phyloP scores from a whole-genome alignment of 2,113 vertebrate genomes.

The Python bivittatus region DNA sequence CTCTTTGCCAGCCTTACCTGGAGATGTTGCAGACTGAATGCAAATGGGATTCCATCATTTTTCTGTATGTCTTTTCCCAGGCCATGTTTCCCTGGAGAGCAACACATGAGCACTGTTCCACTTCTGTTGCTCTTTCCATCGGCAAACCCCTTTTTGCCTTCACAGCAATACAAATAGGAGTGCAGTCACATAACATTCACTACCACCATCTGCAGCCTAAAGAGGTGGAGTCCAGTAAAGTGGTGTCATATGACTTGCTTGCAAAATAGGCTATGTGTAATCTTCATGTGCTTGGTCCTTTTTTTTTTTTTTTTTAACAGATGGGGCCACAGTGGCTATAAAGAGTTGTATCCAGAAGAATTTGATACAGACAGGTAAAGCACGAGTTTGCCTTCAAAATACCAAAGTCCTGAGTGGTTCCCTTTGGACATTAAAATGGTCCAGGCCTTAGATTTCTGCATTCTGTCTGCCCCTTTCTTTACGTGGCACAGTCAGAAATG shows the following conservation, averaged over 20 bases:
- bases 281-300: neutral
- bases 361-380: constrained; percentile 89
- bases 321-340: constrained; percentile 98
- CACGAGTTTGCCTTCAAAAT: neutral
- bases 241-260: neutral
- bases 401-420: neutral
- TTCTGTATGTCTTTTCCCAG: no score
- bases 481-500: neutral
- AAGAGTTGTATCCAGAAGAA: constrained; percentile 95
- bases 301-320: constrained; percentile 61
- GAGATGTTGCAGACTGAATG: no score
- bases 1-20: no score
- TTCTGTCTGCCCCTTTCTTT: neutral
- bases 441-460: neutral
- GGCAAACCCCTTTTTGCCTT: neutral
- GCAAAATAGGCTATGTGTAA: neutral
- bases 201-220: neutral
- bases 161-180: neutral
- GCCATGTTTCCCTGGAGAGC: no score
- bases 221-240: no score
- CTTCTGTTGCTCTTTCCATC: no score
- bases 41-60: no score
- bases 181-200: no score
- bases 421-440: neutral
- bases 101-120: no score